Evolutionary conservation across 2,797 vertebrate species (phyloP), one percentile per base, ranked within the genome.

Genomic region (Gorsachius magnificus): DNA sequence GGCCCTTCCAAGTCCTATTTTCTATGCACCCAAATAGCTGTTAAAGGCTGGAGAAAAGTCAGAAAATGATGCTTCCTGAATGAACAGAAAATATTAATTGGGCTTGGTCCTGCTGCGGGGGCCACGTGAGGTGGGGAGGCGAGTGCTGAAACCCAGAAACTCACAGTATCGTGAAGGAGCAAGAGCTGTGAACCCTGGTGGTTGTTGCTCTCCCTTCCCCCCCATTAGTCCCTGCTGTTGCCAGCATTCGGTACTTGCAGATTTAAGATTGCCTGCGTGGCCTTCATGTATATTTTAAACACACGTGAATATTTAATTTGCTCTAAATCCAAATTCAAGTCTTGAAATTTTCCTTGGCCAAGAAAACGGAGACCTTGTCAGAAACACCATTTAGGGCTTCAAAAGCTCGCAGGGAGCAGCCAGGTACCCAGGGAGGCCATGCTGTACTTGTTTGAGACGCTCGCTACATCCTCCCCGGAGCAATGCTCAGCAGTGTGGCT

Each of bases 221-320:
- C 35, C 38, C 31, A 13, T 57, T 26, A 91, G 65, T 43, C 13
- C 19, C 61, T 66, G 24, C 60, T 80, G 17, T 65, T 87, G 65
- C 50, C 53, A 78, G 65, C 48, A 80, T 41, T 18, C 60, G 50
- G 20, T 57, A 69, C n/a, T 61, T 83, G 24, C 38, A 91, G 68
- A 74, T 68, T 72, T 65, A 54, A 83, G 20, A 79, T 54, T 31
- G 21, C 35, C 36, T 75, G 17, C 41, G 24, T 76, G 21, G 70
- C 66, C 85, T 80, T 87, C 35, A 63, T 13, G 4, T 48, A 38
- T 70, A 79, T 54, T 96, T 89, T 92, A 96, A 96, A 87, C 51
- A 90, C 11, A 48, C 0, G 2, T 48, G 76, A 95, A 78, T 96
- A 95, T 85, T 93, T 70, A 53, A 71, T 45, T 93, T 86, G n/a